phyloP scores from a whole-genome alignment of 2,797 vertebrate species.

The Liasis olivaceus region DNA sequence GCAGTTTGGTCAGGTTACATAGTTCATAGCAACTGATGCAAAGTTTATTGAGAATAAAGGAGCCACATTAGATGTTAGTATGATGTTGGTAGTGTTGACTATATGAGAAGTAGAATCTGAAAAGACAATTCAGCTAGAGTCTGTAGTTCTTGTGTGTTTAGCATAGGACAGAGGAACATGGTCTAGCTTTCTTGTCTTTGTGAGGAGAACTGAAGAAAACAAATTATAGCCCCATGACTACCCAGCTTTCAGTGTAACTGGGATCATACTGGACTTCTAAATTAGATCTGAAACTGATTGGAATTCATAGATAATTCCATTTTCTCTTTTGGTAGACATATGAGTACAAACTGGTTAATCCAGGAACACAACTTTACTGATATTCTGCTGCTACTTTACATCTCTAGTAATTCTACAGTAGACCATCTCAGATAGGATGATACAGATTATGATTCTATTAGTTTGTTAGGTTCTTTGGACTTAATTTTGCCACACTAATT shows the following conservation, averaged over 20 bases:
- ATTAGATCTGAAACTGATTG: not conserved
- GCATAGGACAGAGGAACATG: not conserved
- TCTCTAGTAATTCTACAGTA: not conserved
- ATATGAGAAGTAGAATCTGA: not conserved
- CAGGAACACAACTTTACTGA: not conserved
- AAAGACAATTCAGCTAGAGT: not conserved
- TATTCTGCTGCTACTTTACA: not conserved
- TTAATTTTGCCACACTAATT: not conserved
- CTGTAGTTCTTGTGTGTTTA: not conserved
- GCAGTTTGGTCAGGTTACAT: not conserved
- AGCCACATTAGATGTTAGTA: not conserved
- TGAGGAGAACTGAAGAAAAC: not conserved
- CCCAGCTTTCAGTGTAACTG: not conserved
- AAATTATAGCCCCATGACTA: not conserved
- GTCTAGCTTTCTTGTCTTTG: not conserved
- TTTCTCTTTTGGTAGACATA: not conserved
- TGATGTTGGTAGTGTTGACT: not conserved
- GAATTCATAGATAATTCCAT: not conserved
- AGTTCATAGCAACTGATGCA: not conserved
- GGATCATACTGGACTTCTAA: not conserved
- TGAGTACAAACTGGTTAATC: too few relatives aligned
- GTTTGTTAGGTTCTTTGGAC: not conserved
- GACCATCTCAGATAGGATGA: not conserved
- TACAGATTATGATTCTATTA: not conserved
- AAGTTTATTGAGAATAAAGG: not conserved